Evolutionary conservation across 1,140 invertebrate genomes (phyloP), one percentile per base, ranked within the genome.

Genomic region (Zeugodacus cucurbitae): DNA sequence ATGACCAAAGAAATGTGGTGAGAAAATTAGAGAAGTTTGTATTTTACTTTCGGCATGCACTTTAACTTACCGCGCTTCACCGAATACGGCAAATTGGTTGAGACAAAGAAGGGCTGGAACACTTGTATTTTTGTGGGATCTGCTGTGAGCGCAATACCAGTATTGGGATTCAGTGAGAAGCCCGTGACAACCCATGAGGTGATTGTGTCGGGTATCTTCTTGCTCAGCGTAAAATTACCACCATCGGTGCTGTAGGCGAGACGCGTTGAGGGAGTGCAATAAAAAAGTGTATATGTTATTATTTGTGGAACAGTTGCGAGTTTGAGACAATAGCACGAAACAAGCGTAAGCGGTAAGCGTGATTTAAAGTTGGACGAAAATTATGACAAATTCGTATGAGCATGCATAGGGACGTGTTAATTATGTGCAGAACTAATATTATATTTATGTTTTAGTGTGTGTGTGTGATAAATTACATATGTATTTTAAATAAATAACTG

Each of bases 181-280:
- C 97, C 99, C 48, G 97, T 97, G 0, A 99, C 95, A 32, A 97
- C 95, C 98, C 98, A 99, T 2, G 97, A 98, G 1, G 98, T 99
- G 20, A 99, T 97, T 0, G 97, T 97, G 89, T 98, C 96, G 1
- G 98, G 98, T 48, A 98, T 96, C 78, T 92, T 93, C 64, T 91
- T 92, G 0, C 58, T 87, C 64, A 94, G 94, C 2, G n/a, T 64
- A 37, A 89, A 54, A 29, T 86, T 87, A 7, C 59, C 44, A 20
- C 29, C 34, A 37, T 87, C 86, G 22, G 88, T 89, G 74, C 88
- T 89, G 62, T 10, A 37, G 17, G n/a, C 17, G 48, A 54, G 20
- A n/a, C n/a, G 58, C 26, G 74, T 70, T 62, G 29, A 48, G n/a
- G 58, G 48, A 88, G 22, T 0, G 0, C 97, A 96, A 91, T 98